Conservation (phyloP, 2,113 vertebrate genomes). For the Datnioides undecimradiatus region DNA sequence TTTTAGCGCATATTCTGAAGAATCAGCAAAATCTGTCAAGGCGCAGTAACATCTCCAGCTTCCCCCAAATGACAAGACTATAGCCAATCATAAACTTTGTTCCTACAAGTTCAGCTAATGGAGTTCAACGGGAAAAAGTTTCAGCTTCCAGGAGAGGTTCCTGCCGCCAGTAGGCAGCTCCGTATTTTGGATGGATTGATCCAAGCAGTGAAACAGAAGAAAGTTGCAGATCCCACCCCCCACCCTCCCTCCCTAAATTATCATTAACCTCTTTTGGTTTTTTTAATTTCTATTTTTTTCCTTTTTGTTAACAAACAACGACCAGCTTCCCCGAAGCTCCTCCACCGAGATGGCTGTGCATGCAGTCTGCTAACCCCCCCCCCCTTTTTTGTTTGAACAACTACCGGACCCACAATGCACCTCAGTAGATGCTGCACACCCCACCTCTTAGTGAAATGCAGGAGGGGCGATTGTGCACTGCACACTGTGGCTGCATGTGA, state of each 20-base stretch:
- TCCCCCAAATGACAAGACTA: background rate
- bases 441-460: conserved; percentile 52
- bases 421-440: conserved; percentile 83
- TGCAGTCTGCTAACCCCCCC: conserved; percentile 74
- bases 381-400: conserved; percentile 73
- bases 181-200: conserved; percentile 10
- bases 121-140: background rate
- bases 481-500: conserved; percentile 95
- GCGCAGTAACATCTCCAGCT: background rate
- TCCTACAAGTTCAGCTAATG: background rate
- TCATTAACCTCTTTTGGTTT: conserved; percentile 67
- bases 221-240: conserved; percentile 39
- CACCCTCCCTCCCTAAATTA: conserved; percentile 14
- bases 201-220: conserved; percentile 47
- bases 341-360: conserved; percentile 89
- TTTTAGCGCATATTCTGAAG: background rate
- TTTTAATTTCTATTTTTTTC: conserved; percentile 28
- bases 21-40: conserved; percentile 27
- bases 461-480: conserved; percentile 63
- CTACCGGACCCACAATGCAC: conserved; percentile 89
- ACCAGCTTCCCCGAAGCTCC: conserved; percentile 70
- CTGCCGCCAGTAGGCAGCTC: background rate
- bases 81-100: background rate
- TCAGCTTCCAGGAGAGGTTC: conserved; percentile 5
- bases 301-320: conserved; percentile 51